These are phyloP conservation scores for Trachymyrmex septentrionalis DNA, from an alignment of 1,140 invertebrate species.

Conservation along the genomic window DNA sequence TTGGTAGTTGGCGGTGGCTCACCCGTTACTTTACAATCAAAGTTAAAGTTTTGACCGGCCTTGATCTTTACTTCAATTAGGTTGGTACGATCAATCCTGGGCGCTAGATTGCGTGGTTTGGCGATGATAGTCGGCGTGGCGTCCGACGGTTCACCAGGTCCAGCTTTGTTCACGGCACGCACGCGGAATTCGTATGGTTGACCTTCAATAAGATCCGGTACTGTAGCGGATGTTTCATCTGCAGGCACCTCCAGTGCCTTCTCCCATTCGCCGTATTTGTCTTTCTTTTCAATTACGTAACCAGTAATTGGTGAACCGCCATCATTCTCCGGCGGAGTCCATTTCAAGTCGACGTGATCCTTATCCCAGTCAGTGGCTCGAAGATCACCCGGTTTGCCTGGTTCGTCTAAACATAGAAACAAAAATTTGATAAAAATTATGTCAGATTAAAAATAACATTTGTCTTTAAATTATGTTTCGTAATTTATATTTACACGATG, in stretches of 20 bases:
- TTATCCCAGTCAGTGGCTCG: constrained; percentile 98
- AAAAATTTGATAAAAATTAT: constrained; percentile 18
- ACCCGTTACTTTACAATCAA: constrained; percentile 94
- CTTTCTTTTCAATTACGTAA: constrained; percentile 97
- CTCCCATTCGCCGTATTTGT: constrained; percentile 98
- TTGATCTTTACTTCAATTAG: constrained; percentile 94
- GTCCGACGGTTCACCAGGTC: constrained; percentile 96
- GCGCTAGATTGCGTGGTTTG: constrained; percentile 94
- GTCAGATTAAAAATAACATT: background rate
- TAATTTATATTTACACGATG: background rate
- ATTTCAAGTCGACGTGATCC: constrained; percentile 96
- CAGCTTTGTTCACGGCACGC: constrained; percentile 96
- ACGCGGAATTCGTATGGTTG: constrained; percentile 97
- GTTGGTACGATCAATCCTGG: constrained; percentile 95
- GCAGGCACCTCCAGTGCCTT: constrained; percentile 94
- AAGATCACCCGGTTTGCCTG: constrained; percentile 96
- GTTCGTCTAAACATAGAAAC: constrained; percentile 90
- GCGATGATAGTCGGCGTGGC: constrained; percentile 95
- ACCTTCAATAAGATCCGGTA: constrained; percentile 96
- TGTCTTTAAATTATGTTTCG: background rate
- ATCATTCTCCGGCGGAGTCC: constrained; percentile 93
- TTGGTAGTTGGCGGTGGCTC: constrained; percentile 96
- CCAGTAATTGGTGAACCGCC: constrained; percentile 95
- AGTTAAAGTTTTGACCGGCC: constrained; percentile 94
- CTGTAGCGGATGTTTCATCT: constrained; percentile 92